Evolutionary conservation across 2,113 vertebrate genomes (phyloP), one percentile per base, ranked within the genome.

Genomic region (Pristiophorus japonicus): DNA sequence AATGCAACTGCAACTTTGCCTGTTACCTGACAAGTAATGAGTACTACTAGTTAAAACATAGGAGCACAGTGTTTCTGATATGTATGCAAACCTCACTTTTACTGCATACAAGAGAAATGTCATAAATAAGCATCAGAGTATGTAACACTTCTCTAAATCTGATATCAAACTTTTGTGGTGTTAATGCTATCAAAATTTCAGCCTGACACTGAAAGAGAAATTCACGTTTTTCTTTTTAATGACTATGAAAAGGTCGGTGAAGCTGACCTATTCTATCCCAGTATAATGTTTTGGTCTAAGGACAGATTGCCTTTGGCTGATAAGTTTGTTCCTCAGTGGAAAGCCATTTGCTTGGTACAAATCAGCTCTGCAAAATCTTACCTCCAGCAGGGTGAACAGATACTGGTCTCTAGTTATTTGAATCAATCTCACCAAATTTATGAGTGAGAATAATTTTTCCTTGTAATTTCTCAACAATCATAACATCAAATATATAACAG

Each of bases 401-500:
- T 65, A 66, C 45, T 65, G 22, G 22, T 94, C 34, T 45, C 18
- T 47, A 3, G 63, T 24, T 66, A 67, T 10, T 94, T 67, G 63
- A 94, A 94, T 94, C 92, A 93, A 93, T 45, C 87, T 47, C 27
- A 14, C 51, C 10, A 90, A 90, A 34, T 59, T 59, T 34, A 90
- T 14, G 51, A 59, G 51, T 59, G 87, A 18, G 62, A 66, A 65
- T 66, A 42, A 65, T 42, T 42, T 42, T 93, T 42, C 14, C 42
- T 38, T 93, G 91, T 45, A 65, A 65, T 66, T 93, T 93, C 59
- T 42, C 42, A 65, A 38, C 14, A 63, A n/a, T 65, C 34, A 18
- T 22, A 93, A 93, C 62, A 65, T 93, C 11, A 93, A 93, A 93
- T 93, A 93, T 93, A 66, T 66, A 93, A 22, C 91, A 93, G n/a